These are phyloP conservation scores for Drosophila neoperkinsi DNA, from an alignment of 2,888 invertebrate genomes.

Conservation along the genomic window DNA sequence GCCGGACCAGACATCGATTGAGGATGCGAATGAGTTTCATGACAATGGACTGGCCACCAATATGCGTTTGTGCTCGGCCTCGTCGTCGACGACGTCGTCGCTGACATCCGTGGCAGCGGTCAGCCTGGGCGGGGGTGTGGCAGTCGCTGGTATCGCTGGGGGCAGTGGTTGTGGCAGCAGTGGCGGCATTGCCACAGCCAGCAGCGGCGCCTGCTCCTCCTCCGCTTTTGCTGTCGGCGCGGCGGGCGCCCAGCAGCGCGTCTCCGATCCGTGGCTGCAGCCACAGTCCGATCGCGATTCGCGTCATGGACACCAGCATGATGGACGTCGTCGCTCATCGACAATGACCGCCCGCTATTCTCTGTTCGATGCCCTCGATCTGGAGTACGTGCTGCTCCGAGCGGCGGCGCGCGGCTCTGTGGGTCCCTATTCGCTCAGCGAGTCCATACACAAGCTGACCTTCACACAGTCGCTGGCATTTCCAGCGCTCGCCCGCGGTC, in stretches of 20 bases:
- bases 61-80: conserved; percentile 85
- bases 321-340: conserved; percentile 86
- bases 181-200: conserved; percentile 86
- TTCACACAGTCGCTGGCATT: conserved; percentile 91
- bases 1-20: conserved; percentile 85
- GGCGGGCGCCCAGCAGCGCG: conserved; percentile 83
- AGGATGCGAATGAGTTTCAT: conserved; percentile 86
- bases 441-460: conserved; percentile 90
- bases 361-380: conserved; percentile 89
- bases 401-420: conserved; percentile 90
- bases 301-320: conserved; percentile 84
- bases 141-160: conserved; percentile 50
- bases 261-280: conserved; percentile 85
- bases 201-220: conserved; percentile 78
- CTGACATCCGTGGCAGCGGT: conserved; percentile 86
- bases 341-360: conserved; percentile 89
- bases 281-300: conserved; percentile 84
- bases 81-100: conserved; percentile 87
- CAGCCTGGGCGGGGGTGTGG: conserved; percentile 82
- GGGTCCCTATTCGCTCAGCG: conserved; percentile 90
- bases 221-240: conserved; percentile 86
- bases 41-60: conserved; percentile 83
- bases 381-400: conserved; percentile 89
- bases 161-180: conserved; percentile 52
- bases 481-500: conserved; percentile 89